Percentiles rank a stretch among this genome's conserved stretches.
Conservation (phyloP, 2,113 vertebrate genomes). For the Oceanites oceanicus region DNA sequence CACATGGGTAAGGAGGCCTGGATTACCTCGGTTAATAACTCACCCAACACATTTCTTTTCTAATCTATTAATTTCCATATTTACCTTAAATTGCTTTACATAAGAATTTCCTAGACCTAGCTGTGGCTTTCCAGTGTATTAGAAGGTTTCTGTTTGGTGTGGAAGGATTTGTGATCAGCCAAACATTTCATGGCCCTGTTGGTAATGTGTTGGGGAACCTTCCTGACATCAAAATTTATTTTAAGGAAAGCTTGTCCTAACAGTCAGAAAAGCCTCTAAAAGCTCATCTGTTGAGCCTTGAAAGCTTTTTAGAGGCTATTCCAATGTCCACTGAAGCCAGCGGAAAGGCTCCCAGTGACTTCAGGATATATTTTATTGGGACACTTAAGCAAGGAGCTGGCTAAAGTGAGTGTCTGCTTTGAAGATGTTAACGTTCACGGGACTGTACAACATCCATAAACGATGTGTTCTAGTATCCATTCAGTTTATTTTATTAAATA, state of each 20-base stretch:
- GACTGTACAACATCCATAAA: background rate
- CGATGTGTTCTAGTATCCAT: background rate
- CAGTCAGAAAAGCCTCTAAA: slow-evolving; percentile 17
- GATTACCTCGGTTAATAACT: slow-evolving; percentile 16
- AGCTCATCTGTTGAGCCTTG: slow-evolving; percentile 2
- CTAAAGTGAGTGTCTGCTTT: background rate
- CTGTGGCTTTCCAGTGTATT: slow-evolving; percentile 2
- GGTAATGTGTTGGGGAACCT: slow-evolving; percentile 33
- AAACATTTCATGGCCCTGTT: slow-evolving; percentile 35
- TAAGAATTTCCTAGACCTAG: slow-evolving; percentile 51
- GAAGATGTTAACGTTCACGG: background rate
- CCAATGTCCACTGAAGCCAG: background rate
- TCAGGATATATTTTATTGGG: background rate
- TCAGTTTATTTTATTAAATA: slow-evolving; percentile 13
- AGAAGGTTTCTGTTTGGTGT: slow-evolving; percentile 51
- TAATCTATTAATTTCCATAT: slow-evolving; percentile 59
- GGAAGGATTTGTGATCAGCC: slow-evolving; percentile 52
- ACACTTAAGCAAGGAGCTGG: background rate
- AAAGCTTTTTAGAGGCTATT: slow-evolving; percentile 11
- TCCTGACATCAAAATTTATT: slow-evolving; percentile 63
- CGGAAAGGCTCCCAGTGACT: background rate
- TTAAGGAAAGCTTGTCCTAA: slow-evolving; percentile 58
- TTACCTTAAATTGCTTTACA: slow-evolving; percentile 28
- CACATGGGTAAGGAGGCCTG: background rate
- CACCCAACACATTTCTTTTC: slow-evolving; percentile 23